phyloP scores from a whole-genome alignment of 2,113 vertebrate genomes.

The Microcebus griseorufus region DNA sequence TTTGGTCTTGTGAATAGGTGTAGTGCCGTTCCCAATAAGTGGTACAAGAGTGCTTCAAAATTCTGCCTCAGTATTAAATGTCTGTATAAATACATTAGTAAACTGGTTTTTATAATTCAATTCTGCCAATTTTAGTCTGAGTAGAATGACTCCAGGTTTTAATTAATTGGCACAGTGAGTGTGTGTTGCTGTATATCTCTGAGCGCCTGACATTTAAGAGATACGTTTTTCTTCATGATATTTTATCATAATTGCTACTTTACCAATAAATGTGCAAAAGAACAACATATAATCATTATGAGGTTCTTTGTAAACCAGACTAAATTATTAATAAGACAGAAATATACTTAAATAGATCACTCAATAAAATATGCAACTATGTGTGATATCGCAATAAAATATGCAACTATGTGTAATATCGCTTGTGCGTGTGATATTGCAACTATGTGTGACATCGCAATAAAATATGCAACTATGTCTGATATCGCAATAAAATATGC shows the following conservation, averaged over 20 bases:
- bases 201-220: not conserved
- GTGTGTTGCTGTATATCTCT: not conserved
- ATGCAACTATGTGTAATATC: too few species aligned
- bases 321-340: not conserved
- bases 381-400: too few species aligned
- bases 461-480: not conserved
- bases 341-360: not conserved
- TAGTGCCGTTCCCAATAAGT: not conserved
- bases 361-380: not conserved
- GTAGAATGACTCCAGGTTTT: not conserved
- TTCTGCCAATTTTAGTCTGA: not conserved
- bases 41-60: not conserved
- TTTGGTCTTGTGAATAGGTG: not conserved
- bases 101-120: not conserved
- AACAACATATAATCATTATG: not conserved
- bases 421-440: not conserved
- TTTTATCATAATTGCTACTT: not conserved
- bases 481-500: too few species aligned
- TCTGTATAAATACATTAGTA: not conserved
- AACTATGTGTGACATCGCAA: not conserved
- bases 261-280: not conserved
- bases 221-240: not conserved
- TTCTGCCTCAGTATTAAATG: not conserved
- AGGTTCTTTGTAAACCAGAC: not conserved
- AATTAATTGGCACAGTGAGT: not conserved